These are phyloP conservation scores for Hirtodrosophila duncani DNA, from an alignment of 2,888 invertebrate species.

Conservation along the genomic window DNA sequence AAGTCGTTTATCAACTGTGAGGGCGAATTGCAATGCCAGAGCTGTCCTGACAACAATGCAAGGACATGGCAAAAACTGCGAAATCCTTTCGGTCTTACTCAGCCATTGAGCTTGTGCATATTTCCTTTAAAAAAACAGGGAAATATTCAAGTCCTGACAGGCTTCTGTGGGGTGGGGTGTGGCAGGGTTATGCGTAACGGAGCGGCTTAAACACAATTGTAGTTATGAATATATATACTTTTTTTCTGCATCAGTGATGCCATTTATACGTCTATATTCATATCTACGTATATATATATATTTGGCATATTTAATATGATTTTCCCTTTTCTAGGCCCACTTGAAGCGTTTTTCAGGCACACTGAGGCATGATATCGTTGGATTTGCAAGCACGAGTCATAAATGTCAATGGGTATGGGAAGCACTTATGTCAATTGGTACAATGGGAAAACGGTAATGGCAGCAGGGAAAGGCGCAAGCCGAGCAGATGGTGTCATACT, in stretches of 20 bases:
- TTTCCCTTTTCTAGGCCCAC: conserved; percentile 8
- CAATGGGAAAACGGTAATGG: conserved; percentile 25
- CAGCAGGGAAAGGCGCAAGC: conserved; percentile 40
- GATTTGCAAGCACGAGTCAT: conserved; percentile 63
- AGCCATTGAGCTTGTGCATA: conserved; percentile 64
- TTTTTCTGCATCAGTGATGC: conserved; percentile 16
- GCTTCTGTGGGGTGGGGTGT: conserved; percentile 23
- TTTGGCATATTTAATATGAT: not conserved
- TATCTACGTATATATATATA: not conserved
- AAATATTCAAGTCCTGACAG: conserved; percentile 63
- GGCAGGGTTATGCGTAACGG: not conserved
- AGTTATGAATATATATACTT: conserved; percentile 60
- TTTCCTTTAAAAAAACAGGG: conserved; percentile 65
- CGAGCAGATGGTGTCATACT: conserved; percentile 36
- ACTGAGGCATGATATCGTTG: conserved; percentile 53
- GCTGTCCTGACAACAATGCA: conserved; percentile 54
- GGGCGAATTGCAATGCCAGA: conserved; percentile 42
- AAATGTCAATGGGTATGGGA: conserved; percentile 60
- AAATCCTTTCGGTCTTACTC: conserved; percentile 51
- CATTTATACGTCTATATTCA: conserved; percentile 2
- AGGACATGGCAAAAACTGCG: conserved; percentile 57
- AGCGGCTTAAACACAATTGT: conserved; percentile 26
- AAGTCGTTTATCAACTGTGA: conserved; percentile 65
- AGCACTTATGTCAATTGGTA: conserved; percentile 10
- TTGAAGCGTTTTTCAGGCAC: not conserved